phyloP scores from a whole-genome alignment of 2,113 vertebrate genomes.

The Ivindomyrus marchei region DNA sequence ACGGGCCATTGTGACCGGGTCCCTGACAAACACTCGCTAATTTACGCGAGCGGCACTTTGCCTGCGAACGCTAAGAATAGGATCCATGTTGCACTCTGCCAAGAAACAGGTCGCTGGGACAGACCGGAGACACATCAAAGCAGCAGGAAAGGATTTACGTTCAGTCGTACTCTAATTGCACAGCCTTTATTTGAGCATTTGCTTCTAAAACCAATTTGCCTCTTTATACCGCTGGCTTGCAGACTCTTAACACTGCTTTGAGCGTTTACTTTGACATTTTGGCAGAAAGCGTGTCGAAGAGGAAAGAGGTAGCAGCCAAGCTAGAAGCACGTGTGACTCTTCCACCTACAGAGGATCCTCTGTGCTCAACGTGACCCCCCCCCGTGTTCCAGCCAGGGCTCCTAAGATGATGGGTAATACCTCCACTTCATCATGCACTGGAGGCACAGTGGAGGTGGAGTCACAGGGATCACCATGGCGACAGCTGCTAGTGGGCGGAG shows the following conservation, averaged over 20 bases:
- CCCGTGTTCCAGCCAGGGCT: not conserved
- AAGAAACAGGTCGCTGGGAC: not conserved
- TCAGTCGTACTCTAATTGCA: not conserved
- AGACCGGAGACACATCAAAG: not conserved
- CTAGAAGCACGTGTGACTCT: not conserved
- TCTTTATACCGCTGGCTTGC: not conserved
- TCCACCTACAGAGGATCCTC: not conserved
- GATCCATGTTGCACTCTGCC: constrained; percentile 12
- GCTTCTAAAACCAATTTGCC: not conserved
- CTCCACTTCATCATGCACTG: not conserved
- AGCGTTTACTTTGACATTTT: too few species aligned
- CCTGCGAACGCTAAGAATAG: constrained; percentile 1
- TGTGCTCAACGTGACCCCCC: not conserved
- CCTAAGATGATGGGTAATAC: not conserved
- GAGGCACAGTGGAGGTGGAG: not conserved
- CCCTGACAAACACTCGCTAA: constrained; percentile 28
- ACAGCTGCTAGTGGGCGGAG: not conserved
- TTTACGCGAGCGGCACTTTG: constrained; percentile 28
- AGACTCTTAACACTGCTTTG: not conserved
- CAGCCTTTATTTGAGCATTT: not conserved
- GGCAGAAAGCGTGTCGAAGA: not conserved
- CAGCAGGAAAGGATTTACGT: not conserved
- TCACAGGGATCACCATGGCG: not conserved
- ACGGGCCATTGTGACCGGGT: constrained; percentile 32
- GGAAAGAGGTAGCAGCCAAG: not conserved